Evolutionary conservation across 2,888 invertebrate genomes (phyloP), one percentile per base, ranked within the genome.

Genomic region (Gandaritis pyraliata): DNA sequence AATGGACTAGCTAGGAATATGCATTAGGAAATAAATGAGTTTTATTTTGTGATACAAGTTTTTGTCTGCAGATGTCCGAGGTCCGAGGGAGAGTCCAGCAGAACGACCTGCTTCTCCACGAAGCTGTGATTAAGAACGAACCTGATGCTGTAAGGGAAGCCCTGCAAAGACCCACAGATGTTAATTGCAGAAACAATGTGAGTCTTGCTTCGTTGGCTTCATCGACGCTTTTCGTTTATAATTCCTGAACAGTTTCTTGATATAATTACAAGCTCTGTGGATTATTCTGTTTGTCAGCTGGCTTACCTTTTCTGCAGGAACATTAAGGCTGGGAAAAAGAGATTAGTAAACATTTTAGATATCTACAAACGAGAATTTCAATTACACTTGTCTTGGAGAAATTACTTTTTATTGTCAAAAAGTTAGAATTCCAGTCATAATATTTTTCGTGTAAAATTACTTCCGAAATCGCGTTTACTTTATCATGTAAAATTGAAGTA

Each of bases 111-210:
- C 89, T 95, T 1, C 90, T 95, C 0, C 95, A 95, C 79, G 95
- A 95, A 75, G 95, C 95, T 2, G 95, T 95, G 36, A 95, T 95
- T 80, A 95, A 95, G 82, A 95, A 95, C 77, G 95, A 95, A 76
- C 91, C 94, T 0, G 95, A 94, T 1, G 93, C 94, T 0, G 95
- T 95, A 15, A 86, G 93, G 50, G 94, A 93, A 76, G 94, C 95
- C 10, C 87, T 95, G 58, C 92, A 88, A 72, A 93, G 95, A 69
- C 94, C 94, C 0, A 93, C 95, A 29, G 95, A 95, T 77, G 94
- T 95, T 74, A 95, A 95, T 81, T 95, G 94, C 62, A 93, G 95
- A 72, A 95, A 95, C 77, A 95, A 95, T 78, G 95, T 95, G 72
- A 93, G 94, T 18, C n/a, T n/a, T n/a, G n/a, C n/a, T n/a, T n/a